Conservation (phyloP, 2,797 vertebrate species). For the Sebastes steindachneri region DNA sequence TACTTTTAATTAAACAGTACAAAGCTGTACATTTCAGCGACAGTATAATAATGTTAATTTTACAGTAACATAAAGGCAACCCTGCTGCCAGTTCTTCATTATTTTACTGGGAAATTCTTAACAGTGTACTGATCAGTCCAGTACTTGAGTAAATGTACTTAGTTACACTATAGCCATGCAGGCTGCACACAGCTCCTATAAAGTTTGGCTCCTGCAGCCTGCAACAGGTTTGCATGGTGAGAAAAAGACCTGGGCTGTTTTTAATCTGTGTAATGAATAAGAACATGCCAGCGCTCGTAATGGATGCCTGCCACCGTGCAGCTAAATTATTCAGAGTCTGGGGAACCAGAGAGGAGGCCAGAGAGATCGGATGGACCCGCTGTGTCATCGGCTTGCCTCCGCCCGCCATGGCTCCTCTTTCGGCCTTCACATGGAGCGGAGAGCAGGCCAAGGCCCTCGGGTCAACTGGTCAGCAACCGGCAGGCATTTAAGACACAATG, state of each 20-base stretch:
- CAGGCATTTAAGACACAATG: neutral
- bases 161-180: too few relatives aligned
- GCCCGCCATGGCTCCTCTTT: conserved; percentile 74
- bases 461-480: conserved; percentile 13
- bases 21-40: too few relatives aligned
- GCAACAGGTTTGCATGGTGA: conserved; percentile 81
- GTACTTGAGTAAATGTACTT: too few relatives aligned
- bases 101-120: too few relatives aligned
- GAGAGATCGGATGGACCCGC: conserved; percentile 88
- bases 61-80: too few relatives aligned
- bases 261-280: conserved; percentile 98
- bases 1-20: too few relatives aligned
- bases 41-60: too few relatives aligned
- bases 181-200: neutral
- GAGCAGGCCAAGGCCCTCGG: neutral
- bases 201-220: conserved; percentile 31
- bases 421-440: conserved; percentile 24
- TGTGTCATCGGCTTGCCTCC: conserved; percentile 69
- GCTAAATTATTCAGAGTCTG: conserved; percentile 96
- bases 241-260: conserved; percentile 71
- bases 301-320: conserved; percentile 91
- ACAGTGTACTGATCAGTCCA: too few relatives aligned
- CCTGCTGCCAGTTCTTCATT: too few relatives aligned
- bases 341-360: conserved; percentile 90
- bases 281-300: conserved; percentile 91